These are phyloP conservation scores for Cordilura impudica DNA, from an alignment of 2,888 invertebrate species.

Conservation along the genomic window DNA sequence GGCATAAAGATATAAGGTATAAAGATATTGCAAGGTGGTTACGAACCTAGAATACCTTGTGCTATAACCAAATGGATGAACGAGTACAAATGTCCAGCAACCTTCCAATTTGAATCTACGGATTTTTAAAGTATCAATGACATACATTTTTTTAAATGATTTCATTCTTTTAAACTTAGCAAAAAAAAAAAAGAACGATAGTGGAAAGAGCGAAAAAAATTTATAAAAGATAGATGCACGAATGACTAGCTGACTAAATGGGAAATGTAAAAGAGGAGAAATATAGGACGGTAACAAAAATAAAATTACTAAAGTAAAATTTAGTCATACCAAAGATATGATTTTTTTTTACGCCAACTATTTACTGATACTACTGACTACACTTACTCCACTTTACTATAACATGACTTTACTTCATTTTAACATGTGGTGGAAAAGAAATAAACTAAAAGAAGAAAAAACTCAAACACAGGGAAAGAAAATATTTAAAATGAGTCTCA, in stretches of 20 bases:
- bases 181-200: neutral
- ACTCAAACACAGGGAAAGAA: conserved; percentile 18
- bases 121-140: too few species aligned
- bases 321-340: conserved; percentile 24
- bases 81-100: too few species aligned
- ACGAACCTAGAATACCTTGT: too few species aligned
- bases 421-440: conserved; percentile 1
- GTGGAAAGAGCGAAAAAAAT: conserved; percentile 10
- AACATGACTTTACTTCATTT: conserved; percentile 46
- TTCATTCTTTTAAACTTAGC: neutral
- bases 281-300: neutral
- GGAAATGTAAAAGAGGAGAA: neutral
- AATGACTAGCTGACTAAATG: conserved; percentile 11
- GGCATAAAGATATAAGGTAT: too few species aligned
- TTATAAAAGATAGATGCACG: conserved; percentile 15
- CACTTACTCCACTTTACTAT: neutral
- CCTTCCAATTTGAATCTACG: too few species aligned
- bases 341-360: conserved; percentile 14
- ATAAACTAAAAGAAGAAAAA: conserved; percentile 11
- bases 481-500: conserved; percentile 69
- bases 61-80: too few species aligned
- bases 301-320: neutral
- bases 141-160: too few species aligned
- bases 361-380: neutral
- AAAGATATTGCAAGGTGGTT: too few species aligned